These are phyloP conservation scores for Microctonus hyperodae DNA, from an alignment of 2,888 invertebrate genomes.

Conservation along the genomic window DNA sequence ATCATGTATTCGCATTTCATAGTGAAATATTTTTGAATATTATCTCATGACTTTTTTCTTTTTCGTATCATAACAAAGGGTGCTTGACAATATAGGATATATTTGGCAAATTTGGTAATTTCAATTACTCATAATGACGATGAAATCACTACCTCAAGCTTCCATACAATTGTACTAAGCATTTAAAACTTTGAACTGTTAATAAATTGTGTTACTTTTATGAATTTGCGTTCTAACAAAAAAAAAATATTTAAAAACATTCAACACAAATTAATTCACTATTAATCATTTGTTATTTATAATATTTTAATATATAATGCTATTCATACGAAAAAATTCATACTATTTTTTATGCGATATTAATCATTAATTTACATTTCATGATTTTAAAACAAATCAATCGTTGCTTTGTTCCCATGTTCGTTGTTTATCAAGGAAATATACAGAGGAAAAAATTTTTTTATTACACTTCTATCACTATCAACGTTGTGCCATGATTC, in stretches of 20 bases:
- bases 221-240: constrained; percentile 3
- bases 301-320: background rate
- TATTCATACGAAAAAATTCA: background rate
- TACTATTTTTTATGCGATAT: background rate
- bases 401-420: background rate
- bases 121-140: background rate
- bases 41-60: constrained; percentile 26
- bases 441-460: background rate
- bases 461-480: background rate
- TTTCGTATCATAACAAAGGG: constrained; percentile 21
- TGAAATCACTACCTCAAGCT: constrained; percentile 18
- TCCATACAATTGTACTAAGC: constrained; percentile 18
- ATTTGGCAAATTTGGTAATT: background rate
- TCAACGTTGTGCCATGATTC: too few relatives aligned
- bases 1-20: background rate
- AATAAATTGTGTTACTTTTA: constrained; percentile 17
- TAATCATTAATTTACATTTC: background rate
- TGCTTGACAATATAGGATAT: background rate
- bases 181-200: constrained; percentile 12
- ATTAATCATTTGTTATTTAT: background rate
- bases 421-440: background rate
- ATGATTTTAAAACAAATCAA: background rate
- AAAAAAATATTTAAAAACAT: background rate
- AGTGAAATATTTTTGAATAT: background rate
- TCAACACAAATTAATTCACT: background rate